These are phyloP conservation scores for Cheilosia urbana DNA, from an alignment of 2,888 invertebrate genomes.

Conservation along the genomic window DNA sequence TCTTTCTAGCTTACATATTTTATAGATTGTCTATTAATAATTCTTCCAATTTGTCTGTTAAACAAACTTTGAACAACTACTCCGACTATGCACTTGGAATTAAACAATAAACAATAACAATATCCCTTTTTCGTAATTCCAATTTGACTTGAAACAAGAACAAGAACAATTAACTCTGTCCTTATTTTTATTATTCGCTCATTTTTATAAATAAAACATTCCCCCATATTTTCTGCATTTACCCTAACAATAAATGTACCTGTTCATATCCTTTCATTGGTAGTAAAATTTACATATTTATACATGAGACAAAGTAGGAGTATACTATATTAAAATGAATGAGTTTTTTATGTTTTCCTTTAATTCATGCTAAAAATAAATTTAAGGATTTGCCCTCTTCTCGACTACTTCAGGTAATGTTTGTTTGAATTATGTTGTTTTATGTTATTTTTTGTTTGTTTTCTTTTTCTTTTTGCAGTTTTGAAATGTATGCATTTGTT, in stretches of 20 bases:
- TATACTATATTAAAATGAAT: slow-evolving; percentile 72
- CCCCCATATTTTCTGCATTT: slow-evolving; percentile 15
- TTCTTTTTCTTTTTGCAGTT: slow-evolving; percentile 62
- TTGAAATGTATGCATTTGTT: slow-evolving; percentile 79
- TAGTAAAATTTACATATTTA: slow-evolving; percentile 29
- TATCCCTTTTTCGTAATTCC: no score
- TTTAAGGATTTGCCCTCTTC: slow-evolving; percentile 87
- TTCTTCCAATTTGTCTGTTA: no score
- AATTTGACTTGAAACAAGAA: neutral
- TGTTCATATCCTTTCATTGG: slow-evolving; percentile 51
- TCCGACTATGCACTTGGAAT: no score
- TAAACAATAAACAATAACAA: no score
- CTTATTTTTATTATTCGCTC: slow-evolving; percentile 15
- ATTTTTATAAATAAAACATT: slow-evolving; percentile 15
- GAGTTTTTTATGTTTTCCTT: slow-evolving; percentile 78
- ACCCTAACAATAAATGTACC: neutral
- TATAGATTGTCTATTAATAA: no score
- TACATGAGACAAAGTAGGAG: slow-evolving; percentile 63
- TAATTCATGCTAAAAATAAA: slow-evolving; percentile 78
- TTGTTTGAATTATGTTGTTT: slow-evolving; percentile 74
- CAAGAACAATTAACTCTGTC: neutral
- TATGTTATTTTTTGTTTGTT: slow-evolving; percentile 48
- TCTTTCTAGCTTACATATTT: no score
- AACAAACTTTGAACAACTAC: no score
- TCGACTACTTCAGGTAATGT: slow-evolving; percentile 87